Percentiles rank a stretch among this genome's conserved stretches.
Conservation (phyloP, 2,888 invertebrate genomes). For the Itoplectis maculator region DNA sequence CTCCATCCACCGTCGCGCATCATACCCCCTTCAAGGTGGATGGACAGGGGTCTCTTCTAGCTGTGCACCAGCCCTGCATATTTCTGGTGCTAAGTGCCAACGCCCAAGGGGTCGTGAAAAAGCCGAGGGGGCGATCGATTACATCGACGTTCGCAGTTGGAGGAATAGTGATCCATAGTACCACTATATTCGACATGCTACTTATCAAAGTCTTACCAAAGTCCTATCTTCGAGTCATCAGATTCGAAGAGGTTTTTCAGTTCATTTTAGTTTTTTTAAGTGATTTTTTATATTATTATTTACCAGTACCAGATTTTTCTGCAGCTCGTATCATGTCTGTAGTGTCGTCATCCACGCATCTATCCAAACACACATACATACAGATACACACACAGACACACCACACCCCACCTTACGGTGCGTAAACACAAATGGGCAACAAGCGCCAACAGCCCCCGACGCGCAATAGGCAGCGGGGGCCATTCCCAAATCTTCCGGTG, state of each 20-base stretch:
- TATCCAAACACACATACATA: too few species aligned
- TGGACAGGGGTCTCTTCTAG: constrained; percentile 1
- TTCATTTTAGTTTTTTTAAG: too few species aligned
- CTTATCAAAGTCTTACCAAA: too few species aligned
- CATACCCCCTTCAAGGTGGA: constrained; percentile 23
- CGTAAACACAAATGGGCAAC: constrained; percentile 55
- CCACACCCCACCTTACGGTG: neutral
- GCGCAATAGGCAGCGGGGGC: constrained; percentile 59
- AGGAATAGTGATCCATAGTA: neutral
- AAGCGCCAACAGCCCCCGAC: constrained; percentile 50
- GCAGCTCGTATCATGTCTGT: too few species aligned
- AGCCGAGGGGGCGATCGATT: constrained; percentile 64
- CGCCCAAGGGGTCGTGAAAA: constrained; percentile 49
- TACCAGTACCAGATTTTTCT: too few species aligned
- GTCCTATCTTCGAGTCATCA: too few species aligned
- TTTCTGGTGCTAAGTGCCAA: constrained; percentile 63
- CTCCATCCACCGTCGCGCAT: neutral
- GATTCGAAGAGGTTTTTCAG: too few species aligned
- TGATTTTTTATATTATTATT: too few species aligned
- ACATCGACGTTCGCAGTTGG: constrained; percentile 51
- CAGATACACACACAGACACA: neutral
- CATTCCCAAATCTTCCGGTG: constrained; percentile 74
- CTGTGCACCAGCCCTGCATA: constrained; percentile 28
- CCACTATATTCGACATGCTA: too few species aligned
- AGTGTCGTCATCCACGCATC: too few species aligned